Base-by-base conservation (phyloP, 2,888 invertebrate species). In the Mactromeris polynyma region DNA sequence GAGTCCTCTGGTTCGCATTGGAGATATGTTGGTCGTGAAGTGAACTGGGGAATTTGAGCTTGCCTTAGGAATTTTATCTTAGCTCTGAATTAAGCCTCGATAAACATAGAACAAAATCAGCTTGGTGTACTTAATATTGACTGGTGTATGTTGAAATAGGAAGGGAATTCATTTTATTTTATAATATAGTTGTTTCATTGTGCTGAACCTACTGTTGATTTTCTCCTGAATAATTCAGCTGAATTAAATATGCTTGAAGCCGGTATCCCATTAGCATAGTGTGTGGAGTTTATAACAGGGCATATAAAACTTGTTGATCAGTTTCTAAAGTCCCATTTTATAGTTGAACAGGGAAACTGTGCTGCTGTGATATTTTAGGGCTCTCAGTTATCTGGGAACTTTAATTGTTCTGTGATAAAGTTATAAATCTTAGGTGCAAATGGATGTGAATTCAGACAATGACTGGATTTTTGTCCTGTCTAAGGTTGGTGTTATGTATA, bases 31-130 rank as follows among this genome's bases (percentile, higher is more conserved):
- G 38, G 38, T 40, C 3, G 33, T 36, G 46, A 40, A 73, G 42
- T 83, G 64, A 83, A 73, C 83, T 33, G 4, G 33, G 83, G 73
- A 83, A 83, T 83, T 73, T 21, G 83, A 73, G 73, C 83, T 83
- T 83, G 73, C 73, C 83, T 31, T 73, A 40, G 83, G 83, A 83
- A 83, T 83, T 83, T 83, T 83, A 83, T 83, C 83, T 83, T 42
- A 40, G 26, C 26, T 26, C 11, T 6, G 46, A 40, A 79, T 73
- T 83, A 38, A 38, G 17, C 36, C 73, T 73, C 2, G 33, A 73
- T 73, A 73, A 73, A 36, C 33, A 73, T 36, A 19, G 73, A 33
- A 36, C 36, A 36, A 73, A 73, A 73, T 26, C 7, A 26, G 73
- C 36, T 36, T 33, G 33, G 36, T 33, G 17, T 33, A 36, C 11